Base-by-base conservation (phyloP, 2,113 vertebrate species). In the Orthonyx spaldingii region DNA sequence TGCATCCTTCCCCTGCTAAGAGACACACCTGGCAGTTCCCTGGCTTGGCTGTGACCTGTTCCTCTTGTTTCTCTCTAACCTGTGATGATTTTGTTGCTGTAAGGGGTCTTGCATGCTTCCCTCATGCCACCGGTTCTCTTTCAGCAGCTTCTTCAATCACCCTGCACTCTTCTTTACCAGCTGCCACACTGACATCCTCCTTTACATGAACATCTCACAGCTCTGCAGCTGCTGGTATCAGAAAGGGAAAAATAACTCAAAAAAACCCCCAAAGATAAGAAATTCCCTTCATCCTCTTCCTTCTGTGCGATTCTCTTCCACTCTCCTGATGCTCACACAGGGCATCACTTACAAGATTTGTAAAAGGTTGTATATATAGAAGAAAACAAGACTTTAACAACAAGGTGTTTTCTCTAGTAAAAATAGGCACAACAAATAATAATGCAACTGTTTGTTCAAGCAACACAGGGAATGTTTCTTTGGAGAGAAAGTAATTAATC, bases 181-280 rank as follows among this genome's bases (percentile, higher is more conserved):
- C 44, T 64, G 44, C 55, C 66, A 42, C 35, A 26, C 23, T 75
- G 78, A 52, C 39, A 50, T 28, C n/a, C 8, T 46, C 41, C 74
- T 55, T 46, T 33, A 42, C 33, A n/a, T 0, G 8, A 90, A 13
- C 35, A 63, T 61, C 35, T 35, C 30, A 19, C 64, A 87, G 20
- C 23, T 78, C 46, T 84, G 50, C 26, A 59, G n/a, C 47, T 78
- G 37, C 52, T 26, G 33, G 7, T 17, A 28, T 41, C 44, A 93
- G 30, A 91, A 87, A 61, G 19, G 4, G 22, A 8, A 50, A 79
- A 72, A 76, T 35, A 52, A 32, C 3, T 7, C 9, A 32, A 68
- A 55, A 35, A 27, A 9, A 0, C 0, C 3, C 5, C 18, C 17
- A 33, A 79, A 71, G 26, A 19, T 2, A 64, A 11, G 21, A 65